These are phyloP conservation scores for Oryzias javanicus DNA, from an alignment of 2,113 vertebrate species.

Conservation along the genomic window DNA sequence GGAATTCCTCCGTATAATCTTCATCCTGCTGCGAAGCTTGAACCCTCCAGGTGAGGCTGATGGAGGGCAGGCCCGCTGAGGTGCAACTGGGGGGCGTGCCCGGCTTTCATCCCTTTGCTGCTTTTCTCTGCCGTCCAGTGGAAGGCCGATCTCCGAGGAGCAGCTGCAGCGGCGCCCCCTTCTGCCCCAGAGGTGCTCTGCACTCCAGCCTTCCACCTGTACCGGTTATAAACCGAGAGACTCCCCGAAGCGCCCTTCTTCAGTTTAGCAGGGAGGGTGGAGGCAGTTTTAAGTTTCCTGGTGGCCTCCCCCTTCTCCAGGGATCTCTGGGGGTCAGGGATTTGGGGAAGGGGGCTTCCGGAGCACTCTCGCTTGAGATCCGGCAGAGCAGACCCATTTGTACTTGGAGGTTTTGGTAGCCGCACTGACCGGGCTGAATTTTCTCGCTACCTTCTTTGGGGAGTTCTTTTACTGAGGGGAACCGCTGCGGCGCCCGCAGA, in stretches of 20 bases:
- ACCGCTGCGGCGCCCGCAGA: constrained; percentile 7
- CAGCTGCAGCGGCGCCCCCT: constrained; percentile 9
- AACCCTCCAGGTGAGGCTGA: constrained; percentile 66
- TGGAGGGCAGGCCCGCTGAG: background rate
- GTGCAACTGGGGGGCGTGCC: constrained; percentile 2
- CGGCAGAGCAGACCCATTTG: constrained; percentile 84
- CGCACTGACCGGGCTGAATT: constrained; percentile 43
- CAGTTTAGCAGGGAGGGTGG: constrained; percentile 32
- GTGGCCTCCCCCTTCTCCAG: background rate
- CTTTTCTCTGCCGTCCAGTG: constrained; percentile 78
- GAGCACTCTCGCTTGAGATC: constrained; percentile 46
- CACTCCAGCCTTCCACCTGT: constrained; percentile 87
- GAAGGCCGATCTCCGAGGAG: constrained; percentile 74
- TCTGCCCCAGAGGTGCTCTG: constrained; percentile 1
- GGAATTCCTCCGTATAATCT: constrained; percentile 80
- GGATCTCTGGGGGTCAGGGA: constrained; percentile 47
- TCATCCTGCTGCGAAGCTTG: constrained; percentile 88
- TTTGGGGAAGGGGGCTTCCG: constrained; percentile 75
- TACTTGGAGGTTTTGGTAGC: constrained; percentile 82
- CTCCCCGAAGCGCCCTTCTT: constrained; percentile 56
- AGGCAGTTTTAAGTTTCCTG: constrained; percentile 46
- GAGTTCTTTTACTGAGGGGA: constrained; percentile 13
- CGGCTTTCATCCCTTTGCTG: constrained; percentile 29
- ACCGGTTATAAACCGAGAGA: constrained; percentile 72
- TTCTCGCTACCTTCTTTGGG: constrained; percentile 50